These are phyloP conservation scores for Antheraea assamensis DNA, from an alignment of 2,888 invertebrate species.

Conservation along the genomic window DNA sequence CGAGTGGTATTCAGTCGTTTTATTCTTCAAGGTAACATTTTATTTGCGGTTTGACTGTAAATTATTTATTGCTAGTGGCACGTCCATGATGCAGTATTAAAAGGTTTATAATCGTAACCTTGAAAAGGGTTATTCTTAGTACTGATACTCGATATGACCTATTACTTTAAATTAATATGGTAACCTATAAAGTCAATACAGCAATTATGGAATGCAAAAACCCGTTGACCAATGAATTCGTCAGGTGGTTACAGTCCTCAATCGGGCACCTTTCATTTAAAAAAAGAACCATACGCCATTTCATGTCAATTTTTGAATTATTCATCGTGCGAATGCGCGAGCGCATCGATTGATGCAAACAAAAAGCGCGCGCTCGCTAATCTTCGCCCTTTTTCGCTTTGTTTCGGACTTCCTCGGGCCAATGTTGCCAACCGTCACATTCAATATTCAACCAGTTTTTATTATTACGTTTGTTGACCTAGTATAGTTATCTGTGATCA, in stretches of 20 bases:
- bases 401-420: constrained; percentile 67
- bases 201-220: constrained; percentile 77
- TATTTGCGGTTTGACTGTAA: constrained; percentile 75
- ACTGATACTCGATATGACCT: background rate
- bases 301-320: constrained; percentile 83
- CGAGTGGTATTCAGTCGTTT: constrained; percentile 31
- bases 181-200: constrained; percentile 68
- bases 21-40: constrained; percentile 54
- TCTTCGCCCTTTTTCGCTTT: constrained; percentile 76
- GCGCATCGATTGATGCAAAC: constrained; percentile 82
- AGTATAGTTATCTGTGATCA: constrained; percentile 54
- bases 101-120: constrained; percentile 18
- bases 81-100: constrained; percentile 12
- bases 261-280: constrained; percentile 82
- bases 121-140: constrained; percentile 5
- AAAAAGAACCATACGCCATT: constrained; percentile 82
- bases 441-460: constrained; percentile 81
- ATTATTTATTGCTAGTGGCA: constrained; percentile 54
- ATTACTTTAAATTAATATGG: constrained; percentile 39
- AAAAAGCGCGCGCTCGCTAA: constrained; percentile 80
- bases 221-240: constrained; percentile 81
- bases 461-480: constrained; percentile 63
- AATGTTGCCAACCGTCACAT: constrained; percentile 73
- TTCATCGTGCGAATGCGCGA: constrained; percentile 81
- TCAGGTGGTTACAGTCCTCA: constrained; percentile 82